Evolutionary conservation across 2,797 vertebrate genomes (phyloP).

Genomic region (Cossypha heuglini): DNA sequence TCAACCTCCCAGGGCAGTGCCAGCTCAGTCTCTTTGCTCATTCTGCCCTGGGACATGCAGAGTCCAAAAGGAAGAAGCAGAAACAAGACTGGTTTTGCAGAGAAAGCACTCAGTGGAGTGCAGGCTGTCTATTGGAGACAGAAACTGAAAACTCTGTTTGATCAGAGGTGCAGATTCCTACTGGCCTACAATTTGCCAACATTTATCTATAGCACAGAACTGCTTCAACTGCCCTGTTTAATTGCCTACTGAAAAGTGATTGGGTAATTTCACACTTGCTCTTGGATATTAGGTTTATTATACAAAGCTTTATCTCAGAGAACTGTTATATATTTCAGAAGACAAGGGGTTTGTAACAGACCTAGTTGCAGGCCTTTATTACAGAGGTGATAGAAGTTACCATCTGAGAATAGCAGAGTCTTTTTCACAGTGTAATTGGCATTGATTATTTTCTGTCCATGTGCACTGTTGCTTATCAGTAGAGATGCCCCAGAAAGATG

Average conservation of each 20-base stretch:
- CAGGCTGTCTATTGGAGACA: accelerated
- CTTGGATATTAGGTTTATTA: neutral
- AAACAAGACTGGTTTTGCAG: neutral
- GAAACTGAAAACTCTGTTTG: neutral
- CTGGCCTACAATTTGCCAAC: neutral
- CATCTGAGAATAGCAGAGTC: neutral
- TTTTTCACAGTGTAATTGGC: neutral
- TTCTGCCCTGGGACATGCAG: neutral
- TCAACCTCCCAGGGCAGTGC: neutral
- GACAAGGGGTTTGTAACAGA: neutral
- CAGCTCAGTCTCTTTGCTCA: neutral
- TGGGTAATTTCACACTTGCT: neutral
- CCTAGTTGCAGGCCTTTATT: neutral
- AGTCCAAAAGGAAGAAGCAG: neutral
- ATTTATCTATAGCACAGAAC: neutral
- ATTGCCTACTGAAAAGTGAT: neutral
- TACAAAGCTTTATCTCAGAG: neutral
- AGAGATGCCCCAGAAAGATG: neutral
- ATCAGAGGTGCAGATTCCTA: neutral
- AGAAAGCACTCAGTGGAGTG: neutral
- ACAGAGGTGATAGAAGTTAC: neutral
- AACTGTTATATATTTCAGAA: neutral
- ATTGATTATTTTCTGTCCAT: neutral
- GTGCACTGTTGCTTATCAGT: neutral
- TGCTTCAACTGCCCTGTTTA: neutral